Evolutionary conservation across 2,888 invertebrate species (phyloP).

Genomic region (Dascillus cervinus): DNA sequence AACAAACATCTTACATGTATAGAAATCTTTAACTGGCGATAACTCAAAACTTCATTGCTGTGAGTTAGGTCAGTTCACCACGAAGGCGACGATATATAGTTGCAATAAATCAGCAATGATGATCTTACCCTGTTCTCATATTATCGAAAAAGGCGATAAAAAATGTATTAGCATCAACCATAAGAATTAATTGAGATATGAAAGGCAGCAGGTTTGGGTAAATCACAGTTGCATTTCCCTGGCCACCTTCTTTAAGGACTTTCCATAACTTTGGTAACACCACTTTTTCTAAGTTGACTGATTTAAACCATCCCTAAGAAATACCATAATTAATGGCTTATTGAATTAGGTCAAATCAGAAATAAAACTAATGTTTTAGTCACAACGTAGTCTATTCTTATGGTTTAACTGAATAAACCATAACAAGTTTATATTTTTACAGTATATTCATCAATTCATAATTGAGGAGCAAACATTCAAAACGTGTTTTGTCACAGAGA

Average conservation of each 20-base stretch:
- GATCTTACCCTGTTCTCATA: conserved; percentile 55
- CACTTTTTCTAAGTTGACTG: conserved; percentile 65
- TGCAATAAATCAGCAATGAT: conserved; percentile 1
- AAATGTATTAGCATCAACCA: conserved; percentile 47
- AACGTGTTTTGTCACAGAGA: too few relatives aligned
- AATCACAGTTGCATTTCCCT: conserved; percentile 67
- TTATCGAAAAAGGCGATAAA: conserved; percentile 62
- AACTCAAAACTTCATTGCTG: too few relatives aligned
- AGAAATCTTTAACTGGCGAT: too few relatives aligned
- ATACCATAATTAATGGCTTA: conserved; percentile 8
- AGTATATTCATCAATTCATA: not conserved
- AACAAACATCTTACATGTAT: too few relatives aligned
- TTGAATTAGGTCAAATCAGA: too few relatives aligned
- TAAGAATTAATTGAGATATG: conserved; percentile 58
- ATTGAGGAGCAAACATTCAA: too few relatives aligned
- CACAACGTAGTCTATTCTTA: too few relatives aligned
- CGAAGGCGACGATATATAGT: too few relatives aligned
- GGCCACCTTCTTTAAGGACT: conserved; percentile 61
- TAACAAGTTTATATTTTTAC: not conserved
- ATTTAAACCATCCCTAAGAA: conserved; percentile 61
- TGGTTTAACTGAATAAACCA: too few relatives aligned
- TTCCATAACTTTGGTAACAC: conserved; percentile 64
- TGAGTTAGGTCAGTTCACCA: too few relatives aligned
- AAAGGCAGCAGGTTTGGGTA: conserved; percentile 71
- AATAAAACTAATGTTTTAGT: too few relatives aligned